These are phyloP conservation scores for Pseudocheirus occidentalis DNA, from an alignment of 2,797 vertebrate genomes.

Conservation along the genomic window DNA sequence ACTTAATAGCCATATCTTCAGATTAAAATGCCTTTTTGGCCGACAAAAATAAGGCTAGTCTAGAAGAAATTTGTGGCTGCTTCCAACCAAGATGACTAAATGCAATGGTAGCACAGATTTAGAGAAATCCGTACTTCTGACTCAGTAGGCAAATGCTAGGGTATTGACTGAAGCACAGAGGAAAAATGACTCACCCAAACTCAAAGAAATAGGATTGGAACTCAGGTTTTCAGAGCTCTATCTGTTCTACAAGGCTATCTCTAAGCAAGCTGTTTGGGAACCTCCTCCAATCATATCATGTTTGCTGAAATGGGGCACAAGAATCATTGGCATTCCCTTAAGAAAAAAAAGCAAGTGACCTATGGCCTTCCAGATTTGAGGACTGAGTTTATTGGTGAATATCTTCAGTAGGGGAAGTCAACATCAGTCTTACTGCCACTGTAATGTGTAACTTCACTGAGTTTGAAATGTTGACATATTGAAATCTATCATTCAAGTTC, in stretches of 20 bases:
- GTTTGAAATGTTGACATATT: not conserved
- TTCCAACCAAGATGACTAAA: not conserved
- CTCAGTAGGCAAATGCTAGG: not conserved
- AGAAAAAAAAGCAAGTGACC: too few species aligned
- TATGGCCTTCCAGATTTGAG: not conserved
- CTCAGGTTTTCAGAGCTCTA: not conserved
- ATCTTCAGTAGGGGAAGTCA: not conserved
- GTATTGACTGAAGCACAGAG: not conserved
- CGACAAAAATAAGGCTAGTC: conserved; percentile 51
- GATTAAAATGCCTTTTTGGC: conserved; percentile 77
- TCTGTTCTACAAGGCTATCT: not conserved
- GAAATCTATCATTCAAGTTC: not conserved
- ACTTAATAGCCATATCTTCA: conserved; percentile 71
- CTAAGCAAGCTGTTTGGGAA: not conserved
- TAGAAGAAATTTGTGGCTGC: conserved; percentile 62
- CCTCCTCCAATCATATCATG: not conserved
- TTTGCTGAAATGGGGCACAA: not conserved
- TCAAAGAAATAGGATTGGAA: not conserved
- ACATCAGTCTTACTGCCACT: not conserved
- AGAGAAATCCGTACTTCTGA: not conserved
- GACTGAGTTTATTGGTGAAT: not conserved
- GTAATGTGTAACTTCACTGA: conserved; percentile 13
- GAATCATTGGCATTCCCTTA: not conserved
- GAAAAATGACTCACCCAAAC: not conserved
- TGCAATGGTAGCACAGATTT: not conserved